Base-by-base conservation (phyloP, 2,888 invertebrate genomes). In the Fragum sueziense region DNA sequence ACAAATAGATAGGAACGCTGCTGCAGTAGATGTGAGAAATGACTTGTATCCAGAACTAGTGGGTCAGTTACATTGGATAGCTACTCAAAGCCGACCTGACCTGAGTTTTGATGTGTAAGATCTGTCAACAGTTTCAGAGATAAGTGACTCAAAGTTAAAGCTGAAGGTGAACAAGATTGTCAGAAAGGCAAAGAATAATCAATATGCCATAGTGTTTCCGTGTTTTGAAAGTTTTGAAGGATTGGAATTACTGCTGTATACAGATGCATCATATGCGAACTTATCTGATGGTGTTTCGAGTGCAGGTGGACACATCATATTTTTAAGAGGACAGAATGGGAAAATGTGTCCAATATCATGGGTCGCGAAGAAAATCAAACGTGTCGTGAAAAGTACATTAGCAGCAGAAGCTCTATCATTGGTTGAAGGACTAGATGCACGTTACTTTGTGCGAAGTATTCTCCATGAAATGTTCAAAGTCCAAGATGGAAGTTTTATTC, bases 211-310 rank as follows among this genome's bases (percentile, higher is more conserved):
- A 37, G 71, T 70, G 33, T 79, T 76, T 70, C 75, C 59, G 37
- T 67, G 68, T 29, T 33, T 82, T 27, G 74, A 67, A 25, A 54
- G 68, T 52, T 37, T 41, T 6, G 73, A 74, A n/a, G 54, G 22
- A 14, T 27, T 78, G 4, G 78, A 73, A 47, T 54, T 85, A 4
- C 25, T 81, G 14, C n/a, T 80, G 14, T 78, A 29, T 33, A 77
- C 69, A 52, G 82, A 85, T 79, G 84, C 86, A 27, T 76, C 82
- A 17, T 77, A 72, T 72, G 84, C 80, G 0, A 86, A 85, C 70
- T 52, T 85, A 41, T 52, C 75, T 57, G 82, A 81, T 70, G 74
- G 80, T 52, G 62, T 79, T 14, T 71, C 72, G 25, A 80, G 71
- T 73, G 71, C 70, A 34, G 75, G 76, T 41, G 79, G 74, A 25